Evolutionary conservation across 2,888 invertebrate species (phyloP), one percentile per base, ranked within the genome.

Genomic region (Caenorhabditis japonica): DNA sequence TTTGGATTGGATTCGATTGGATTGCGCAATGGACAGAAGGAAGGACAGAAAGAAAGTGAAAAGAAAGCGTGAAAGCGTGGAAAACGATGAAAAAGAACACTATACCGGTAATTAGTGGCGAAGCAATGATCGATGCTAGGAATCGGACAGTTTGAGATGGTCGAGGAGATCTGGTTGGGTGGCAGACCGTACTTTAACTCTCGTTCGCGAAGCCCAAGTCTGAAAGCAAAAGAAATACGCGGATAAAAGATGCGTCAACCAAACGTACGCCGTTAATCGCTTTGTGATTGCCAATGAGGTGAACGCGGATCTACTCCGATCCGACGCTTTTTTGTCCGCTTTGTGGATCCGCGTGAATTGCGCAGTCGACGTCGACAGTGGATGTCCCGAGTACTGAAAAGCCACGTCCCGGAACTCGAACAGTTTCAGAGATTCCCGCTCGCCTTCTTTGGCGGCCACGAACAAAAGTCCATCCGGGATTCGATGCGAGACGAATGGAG

Each of bases 381-480:
- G 70, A 55, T 80, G 80, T 39, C 80, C 80, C 13, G 80, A 80
- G 49, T 77, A 80, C 56, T 74, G 75, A 51, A 68, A 76, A 0
- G 76, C 77, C n/a, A 77, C 77, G 55, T 81, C 83, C 13, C 79
- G 77, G 49, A 81, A 79, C 59, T 85, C 83, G 69, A 83, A 83
- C 23, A 84, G 73, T 19, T 66, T 69, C 27, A 72, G 53, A 0
- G 80, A 79, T 53, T 86, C 86, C 36, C 76, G 62, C 55, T 80
- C 78, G n/a, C 84, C 84, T 60, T 86, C 86, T 23, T 73, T 75
- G 12, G 84, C 80, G 0, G 84, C 84, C 4, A 77, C 81, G 34
- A 77, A 76, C 46, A 86, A 61, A 19, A 84, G 62, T 1, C 81
- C 80, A 38, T 85, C 85, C 2, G 84, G 83, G 15, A 85, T 68